Percentiles rank a stretch among this genome's conserved stretches.
Conservation (phyloP, 2,888 invertebrate species). For the Pterobdella sp. region DNA sequence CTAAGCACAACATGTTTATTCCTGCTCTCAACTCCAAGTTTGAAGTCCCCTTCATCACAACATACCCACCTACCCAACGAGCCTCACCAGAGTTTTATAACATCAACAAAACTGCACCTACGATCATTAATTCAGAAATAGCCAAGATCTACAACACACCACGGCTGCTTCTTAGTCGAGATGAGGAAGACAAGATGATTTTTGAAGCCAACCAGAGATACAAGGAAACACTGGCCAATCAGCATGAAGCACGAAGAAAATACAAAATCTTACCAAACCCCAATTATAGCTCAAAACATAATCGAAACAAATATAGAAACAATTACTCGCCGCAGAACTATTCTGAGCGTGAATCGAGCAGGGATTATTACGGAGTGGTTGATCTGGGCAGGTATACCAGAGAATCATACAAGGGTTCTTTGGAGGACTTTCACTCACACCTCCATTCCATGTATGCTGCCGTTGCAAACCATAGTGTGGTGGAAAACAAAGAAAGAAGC, state of each 20-base stretch:
- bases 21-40: conserved; percentile 16
- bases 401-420: no score
- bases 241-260: no score
- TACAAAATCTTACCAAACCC: background rate
- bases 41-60: conserved; percentile 19
- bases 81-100: conserved; percentile 12
- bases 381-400: no score
- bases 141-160: background rate
- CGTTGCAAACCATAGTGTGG: background rate
- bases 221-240: background rate
- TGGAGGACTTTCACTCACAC: background rate
- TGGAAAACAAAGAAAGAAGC: background rate
- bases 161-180: background rate
- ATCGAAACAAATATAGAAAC: no score
- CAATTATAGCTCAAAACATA: background rate
- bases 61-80: background rate
- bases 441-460: background rate
- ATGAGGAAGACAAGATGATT: background rate
- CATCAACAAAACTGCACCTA: background rate
- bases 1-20: background rate
- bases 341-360: no score
- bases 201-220: background rate
- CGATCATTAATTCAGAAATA: conserved; percentile 1
- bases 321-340: no score
- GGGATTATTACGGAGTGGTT: no score